Base-by-base conservation (phyloP, 1,140 invertebrate genomes). In the Triops longicaudatus region DNA sequence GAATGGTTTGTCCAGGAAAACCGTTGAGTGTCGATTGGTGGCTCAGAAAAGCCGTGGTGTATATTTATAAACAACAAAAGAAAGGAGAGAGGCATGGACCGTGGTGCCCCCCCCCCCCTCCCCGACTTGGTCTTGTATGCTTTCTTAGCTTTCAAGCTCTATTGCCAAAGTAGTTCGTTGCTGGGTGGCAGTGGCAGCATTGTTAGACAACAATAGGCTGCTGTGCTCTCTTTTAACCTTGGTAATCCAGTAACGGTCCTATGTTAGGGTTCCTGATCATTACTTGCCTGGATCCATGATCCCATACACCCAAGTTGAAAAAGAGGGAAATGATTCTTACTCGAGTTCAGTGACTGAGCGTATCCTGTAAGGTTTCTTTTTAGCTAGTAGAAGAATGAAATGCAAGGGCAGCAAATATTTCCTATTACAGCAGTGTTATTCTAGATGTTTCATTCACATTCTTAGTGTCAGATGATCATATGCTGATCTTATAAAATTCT, bases 21-120 rank as follows among this genome's bases (percentile, higher is more conserved):
- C 50, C 50, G 50, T 63, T 63, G 50, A 22, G 14, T 17, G 22
- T 63, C 6, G 50, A 17, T 63, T 6, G 50, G 17, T 63, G 22
- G 44, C 50, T 17, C 1, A 17, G 50, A 63, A 63, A 63, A 17
- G 14, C 50, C 14, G 14, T 17, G 50, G 22, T 63, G 50, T 17
- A 63, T 63, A 63, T 63, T 22, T 63, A 63, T 63, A 63, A 63
- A 63, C 50, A 63, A 63, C 50, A 63, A 63, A 63, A 63, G 50
- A 63, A 63, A 22, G 5, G 50, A 22, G 17, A 63, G 50, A 63
- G 50, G n/a, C 31, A 37, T 37, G 31, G 31, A 37, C 50, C 50
- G 22, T n/a, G 14, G 50, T 63, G 50, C 50, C 50, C 50, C 50
- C n/a, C n/a, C n/a, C n/a, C n/a, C n/a, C n/a, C n/a, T n/a, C n/a